Base-by-base conservation (phyloP, 2,888 invertebrate species). In the Aquatica leii region DNA sequence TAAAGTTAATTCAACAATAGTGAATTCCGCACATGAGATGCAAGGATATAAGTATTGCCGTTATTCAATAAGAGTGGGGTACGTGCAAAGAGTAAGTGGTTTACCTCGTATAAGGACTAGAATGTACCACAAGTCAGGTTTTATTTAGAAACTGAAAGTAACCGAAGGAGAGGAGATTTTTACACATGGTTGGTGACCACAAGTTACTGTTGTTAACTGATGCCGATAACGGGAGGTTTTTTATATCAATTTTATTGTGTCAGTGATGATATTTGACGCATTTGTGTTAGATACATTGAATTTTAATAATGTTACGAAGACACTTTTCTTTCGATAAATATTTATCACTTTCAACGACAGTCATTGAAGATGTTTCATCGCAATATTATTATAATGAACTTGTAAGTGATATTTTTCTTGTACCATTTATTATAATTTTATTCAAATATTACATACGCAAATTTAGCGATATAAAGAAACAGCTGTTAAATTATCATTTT, bases 71-170 rank as follows among this genome's bases (percentile, higher is more conserved):
- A 54, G 49, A 53, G 64, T 65, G 60, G 64, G 64, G 60, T 21
- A 49, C 40, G 40, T 49, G 59, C 43, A 40, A 51, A 60, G 57
- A 60, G 64, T 52, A 55, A 60, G 55, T 60, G 56, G 64, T 55
- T 65, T 60, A 54, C 60, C 64, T 65, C 59, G 64, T 60, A 41
- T 60, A 56, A 46, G 46, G 34, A 54, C 59, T 60, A 65, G 64
- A 65, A 65, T 56, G 60, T 65, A 55, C 50, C 49, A 40, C n/a
- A 50, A 37, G 20, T 53, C 35, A 20, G 41, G 55, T 55, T 55
- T 59, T 59, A 59, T 64, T 60, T 60, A 65, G 64, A 65, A 65
- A 65, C 53, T 24, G 60, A 65, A 65, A 65, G 64, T 65, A 64
- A 59, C 46, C 55, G 59, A 24, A 50, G 55, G 52, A 59, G 59